Percentiles rank a stretch among this genome's conserved stretches.
These are phyloP conservation scores for Pseudomugil gertrudae DNA, from an alignment of 2,797 vertebrate species.

Conservation along the genomic window DNA sequence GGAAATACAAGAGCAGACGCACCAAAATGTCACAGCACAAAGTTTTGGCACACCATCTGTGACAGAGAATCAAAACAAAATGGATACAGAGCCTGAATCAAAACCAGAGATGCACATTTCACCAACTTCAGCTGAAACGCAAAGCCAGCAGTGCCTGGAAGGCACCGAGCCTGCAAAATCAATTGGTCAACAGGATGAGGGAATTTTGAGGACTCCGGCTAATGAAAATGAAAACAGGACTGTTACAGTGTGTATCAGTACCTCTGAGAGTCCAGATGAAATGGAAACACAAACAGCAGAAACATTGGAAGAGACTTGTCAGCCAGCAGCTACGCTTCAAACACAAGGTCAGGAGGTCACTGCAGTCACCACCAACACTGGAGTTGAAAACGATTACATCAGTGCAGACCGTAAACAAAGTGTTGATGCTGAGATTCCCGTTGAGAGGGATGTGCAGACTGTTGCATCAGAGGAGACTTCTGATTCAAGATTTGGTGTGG, in stretches of 20 bases:
- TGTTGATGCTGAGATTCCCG: slow-evolving; percentile 22
- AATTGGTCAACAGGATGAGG: slow-evolving; percentile 25
- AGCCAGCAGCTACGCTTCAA: slow-evolving; percentile 17
- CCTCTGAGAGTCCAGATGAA: slow-evolving; percentile 27
- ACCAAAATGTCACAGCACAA: slow-evolving; percentile 8
- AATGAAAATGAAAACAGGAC: slow-evolving; percentile 24
- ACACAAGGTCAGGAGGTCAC: slow-evolving; percentile 24
- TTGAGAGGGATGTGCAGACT: slow-evolving; percentile 7
- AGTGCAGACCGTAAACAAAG: slow-evolving; percentile 23
- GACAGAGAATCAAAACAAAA: slow-evolving; percentile 23
- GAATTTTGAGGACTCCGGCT: neutral
- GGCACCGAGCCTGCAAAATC: neutral
- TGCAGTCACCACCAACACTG: slow-evolving; percentile 12
- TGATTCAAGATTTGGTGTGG: slow-evolving; percentile 16
- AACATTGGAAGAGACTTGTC: slow-evolving; percentile 19
- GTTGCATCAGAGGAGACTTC: slow-evolving; percentile 13
- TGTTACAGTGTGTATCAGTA: slow-evolving; percentile 1
- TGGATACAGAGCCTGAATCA: slow-evolving; percentile 5
- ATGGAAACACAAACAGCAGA: slow-evolving; percentile 26
- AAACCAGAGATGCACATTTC: neutral
- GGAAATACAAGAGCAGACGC: slow-evolving; percentile 13
- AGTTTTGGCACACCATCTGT: neutral
- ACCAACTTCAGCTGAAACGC: slow-evolving; percentile 11
- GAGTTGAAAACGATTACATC: slow-evolving; percentile 15
- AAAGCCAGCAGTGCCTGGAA: neutral